Base-by-base conservation (phyloP, 2,888 invertebrate species). In the Pilophorus perplexus region DNA sequence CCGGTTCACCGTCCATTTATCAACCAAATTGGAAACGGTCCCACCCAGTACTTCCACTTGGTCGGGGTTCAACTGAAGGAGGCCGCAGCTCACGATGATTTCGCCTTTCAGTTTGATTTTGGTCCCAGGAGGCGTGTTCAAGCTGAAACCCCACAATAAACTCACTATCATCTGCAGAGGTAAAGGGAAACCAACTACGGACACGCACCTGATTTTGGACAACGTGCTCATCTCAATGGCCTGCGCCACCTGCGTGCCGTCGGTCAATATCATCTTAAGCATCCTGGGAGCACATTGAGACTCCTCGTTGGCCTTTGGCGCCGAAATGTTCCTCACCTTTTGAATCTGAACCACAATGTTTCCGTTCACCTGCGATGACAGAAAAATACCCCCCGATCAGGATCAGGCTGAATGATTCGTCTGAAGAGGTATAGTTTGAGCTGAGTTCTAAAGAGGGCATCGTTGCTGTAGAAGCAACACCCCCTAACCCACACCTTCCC, bases 281-380 rank as follows among this genome's bases (percentile, higher is more conserved):
- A 95, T 86, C 18, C 91, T 83, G 5, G 93, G 93, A 10, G 91
- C 90, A 12, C 6, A 33, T 70, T 83, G 84, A 4, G 89, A 90
- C 71, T 92, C 90, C 77, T 93, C 93, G 76, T 93, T 91, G 12
- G 86, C 86, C 79, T 94, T 95, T 3, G 95, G 94, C 27, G 93
- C 92, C 10, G 93, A 84, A 48, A 93, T 85, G 79, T 95, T 94
- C 12, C 91, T 83, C 54, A 93, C 81, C 78, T 92, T 92, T 76
- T 89, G 88, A 73, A 95, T 85, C 82, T 95, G 95, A 46, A 95
- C 80, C 37, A 95, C 86, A 33, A 78, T 75, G 48, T 78, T 77
- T 0, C 80, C 80, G 52, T 76, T 74, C 71, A 93, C 73, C 81
- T 82, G 67, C 52, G 73, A n/a, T n/a, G n/a, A 33, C 6, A 33